phyloP scores from a whole-genome alignment of 2,113 vertebrate genomes.

The Chaetura pelagica region DNA sequence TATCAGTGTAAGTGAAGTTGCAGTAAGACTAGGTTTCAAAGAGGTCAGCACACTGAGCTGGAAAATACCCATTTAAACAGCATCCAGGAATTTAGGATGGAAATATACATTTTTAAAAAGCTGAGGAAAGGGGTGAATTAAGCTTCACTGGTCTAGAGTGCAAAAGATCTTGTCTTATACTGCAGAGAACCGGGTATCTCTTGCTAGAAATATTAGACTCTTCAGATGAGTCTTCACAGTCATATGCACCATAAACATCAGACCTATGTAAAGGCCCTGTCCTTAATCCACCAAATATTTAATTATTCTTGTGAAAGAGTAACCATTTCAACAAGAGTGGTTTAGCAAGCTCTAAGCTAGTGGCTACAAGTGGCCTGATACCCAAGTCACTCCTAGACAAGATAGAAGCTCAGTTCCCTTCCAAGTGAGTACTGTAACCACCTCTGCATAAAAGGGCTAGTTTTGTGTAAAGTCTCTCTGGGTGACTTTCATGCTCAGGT shows the following conservation, averaged over 20 bases:
- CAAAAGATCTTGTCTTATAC: neutral
- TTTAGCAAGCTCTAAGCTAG: neutral
- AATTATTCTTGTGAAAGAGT: neutral
- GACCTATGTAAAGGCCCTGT: neutral
- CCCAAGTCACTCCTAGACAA: neutral
- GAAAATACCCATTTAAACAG: neutral
- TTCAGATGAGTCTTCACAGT: neutral
- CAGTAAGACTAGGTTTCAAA: neutral
- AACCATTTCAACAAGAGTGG: neutral
- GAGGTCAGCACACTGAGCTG: neutral
- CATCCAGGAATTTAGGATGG: neutral
- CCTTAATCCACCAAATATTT: neutral
- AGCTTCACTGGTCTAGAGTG: neutral
- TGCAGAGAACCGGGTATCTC: neutral
- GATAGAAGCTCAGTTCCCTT: neutral
- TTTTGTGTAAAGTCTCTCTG: neutral
- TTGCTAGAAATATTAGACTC: neutral
- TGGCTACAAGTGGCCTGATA: fast-evolving
- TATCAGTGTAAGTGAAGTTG: fast-evolving
- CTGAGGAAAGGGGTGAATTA: neutral
- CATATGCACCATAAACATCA: neutral
- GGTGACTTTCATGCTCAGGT: neutral
- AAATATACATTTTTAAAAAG: neutral
- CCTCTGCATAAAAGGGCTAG: neutral
- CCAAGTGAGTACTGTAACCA: neutral